These are phyloP conservation scores for Branchipolynoe longqiensis DNA, from an alignment of 2,888 invertebrate genomes.

Conservation along the genomic window DNA sequence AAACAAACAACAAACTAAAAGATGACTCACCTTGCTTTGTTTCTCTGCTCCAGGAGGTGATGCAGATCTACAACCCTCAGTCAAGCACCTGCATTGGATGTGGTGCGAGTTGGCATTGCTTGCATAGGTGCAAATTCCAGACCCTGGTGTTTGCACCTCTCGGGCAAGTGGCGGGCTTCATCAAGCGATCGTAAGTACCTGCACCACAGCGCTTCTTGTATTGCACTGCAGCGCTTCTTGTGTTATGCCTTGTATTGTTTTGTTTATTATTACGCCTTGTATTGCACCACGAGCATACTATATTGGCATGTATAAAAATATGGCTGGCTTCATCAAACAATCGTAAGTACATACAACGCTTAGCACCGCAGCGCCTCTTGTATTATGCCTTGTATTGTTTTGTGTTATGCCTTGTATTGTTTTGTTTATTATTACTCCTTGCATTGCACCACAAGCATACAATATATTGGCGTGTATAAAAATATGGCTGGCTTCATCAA, in stretches of 20 bases:
- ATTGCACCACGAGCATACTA: neutral
- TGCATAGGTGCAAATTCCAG: conserved; percentile 64
- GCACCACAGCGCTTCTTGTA: neutral
- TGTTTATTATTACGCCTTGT: neutral
- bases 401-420: neutral
- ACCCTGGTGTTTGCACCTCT: conserved; percentile 66
- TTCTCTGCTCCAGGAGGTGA: conserved; percentile 64
- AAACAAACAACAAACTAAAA: too few species aligned
- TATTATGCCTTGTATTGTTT: neutral
- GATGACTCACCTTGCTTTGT: too few species aligned
- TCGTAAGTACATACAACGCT: conserved; percentile 62
- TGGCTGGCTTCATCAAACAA: conserved; percentile 66
- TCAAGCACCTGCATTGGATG: conserved; percentile 65
- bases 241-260: neutral
- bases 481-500: conserved; percentile 66
- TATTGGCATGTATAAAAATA: neutral
- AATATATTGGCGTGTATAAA: neutral
- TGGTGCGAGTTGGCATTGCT: conserved; percentile 68
- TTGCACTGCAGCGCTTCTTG: neutral
- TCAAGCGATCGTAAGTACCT: conserved; percentile 64
- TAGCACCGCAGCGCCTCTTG: too few species aligned
- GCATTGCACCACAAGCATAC: neutral
- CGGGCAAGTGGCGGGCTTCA: conserved; percentile 66
- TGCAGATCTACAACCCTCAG: conserved; percentile 64
- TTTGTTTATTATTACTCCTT: neutral